Evolutionary conservation across 2,888 invertebrate species (phyloP), one percentile per base, ranked within the genome.

Genomic region (Rugalucina vietnamica): DNA sequence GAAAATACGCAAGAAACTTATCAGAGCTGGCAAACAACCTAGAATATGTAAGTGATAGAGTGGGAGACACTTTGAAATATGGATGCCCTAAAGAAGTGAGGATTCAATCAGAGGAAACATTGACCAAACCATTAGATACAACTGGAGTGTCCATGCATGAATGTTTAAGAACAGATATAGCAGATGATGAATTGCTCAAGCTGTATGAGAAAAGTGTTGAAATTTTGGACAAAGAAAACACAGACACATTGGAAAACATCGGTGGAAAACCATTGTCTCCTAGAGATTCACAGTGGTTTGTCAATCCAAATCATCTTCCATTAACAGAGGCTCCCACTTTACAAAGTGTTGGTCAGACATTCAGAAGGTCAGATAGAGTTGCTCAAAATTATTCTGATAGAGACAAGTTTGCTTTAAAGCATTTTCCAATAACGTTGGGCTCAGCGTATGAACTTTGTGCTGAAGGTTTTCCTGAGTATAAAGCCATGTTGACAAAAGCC

Each of bases 341-440:
- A 27, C 84, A 84, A 39, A 88, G 80, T 57, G 65, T 86, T 72
- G 85, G 85, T 10, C 80, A 72, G 36, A 78, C 84, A 65, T 84
- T 65, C 74, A 82, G 83, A 71, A 73, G 79, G 37, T 81, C 81
- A 24, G 65, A 76, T 49, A 27, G 27, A n/a, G 73, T 34, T 43
- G 75, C 57, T 65, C 43, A 75, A n/a, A 57, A 70, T 5, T 85
- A 76, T 74, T 81, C 85, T 27, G 87, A 87, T 50, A 87, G 75
- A 65, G 87, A 87, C 69, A 72, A 50, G 34, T 21, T 79, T 36
- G 86, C 87, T n/a, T 39, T 85, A 4, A 60, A 78, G 5, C 79
- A 78, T 76, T 90, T 88, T 71, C 90, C 90, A 37, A 87, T 87
- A 10, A 90, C 90, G 36, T 60, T 90, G 10, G 85, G 87, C 50